Evolutionary conservation across 2,888 invertebrate genomes (phyloP).

Genomic region (Synanthedon andrenaeformis): DNA sequence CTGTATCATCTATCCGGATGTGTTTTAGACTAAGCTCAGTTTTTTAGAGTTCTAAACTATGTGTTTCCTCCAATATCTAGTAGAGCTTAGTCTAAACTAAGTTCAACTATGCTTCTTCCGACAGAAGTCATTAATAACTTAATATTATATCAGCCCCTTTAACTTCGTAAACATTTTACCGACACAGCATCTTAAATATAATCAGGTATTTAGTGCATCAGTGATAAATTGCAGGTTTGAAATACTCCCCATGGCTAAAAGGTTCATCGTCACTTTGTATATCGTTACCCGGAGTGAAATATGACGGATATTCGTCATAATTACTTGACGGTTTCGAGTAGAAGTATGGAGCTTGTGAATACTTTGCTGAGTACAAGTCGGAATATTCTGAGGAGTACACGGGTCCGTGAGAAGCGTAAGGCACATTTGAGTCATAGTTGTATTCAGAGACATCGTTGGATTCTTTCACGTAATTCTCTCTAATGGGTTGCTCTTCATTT

Average conservation of each 20-base stretch:
- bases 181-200: too few relatives aligned
- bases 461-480: neutral
- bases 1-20: too few relatives aligned
- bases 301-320: conserved; percentile 6
- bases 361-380: neutral
- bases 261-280: conserved; percentile 14
- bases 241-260: conserved; percentile 34
- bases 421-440: neutral
- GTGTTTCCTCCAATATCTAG: too few relatives aligned
- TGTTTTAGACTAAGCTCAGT: too few relatives aligned
- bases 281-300: conserved; percentile 39
- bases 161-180: too few relatives aligned
- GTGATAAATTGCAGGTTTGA: conserved; percentile 21
- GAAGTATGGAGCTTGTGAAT: neutral
- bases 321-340: neutral
- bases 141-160: too few relatives aligned
- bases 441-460: neutral
- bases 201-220: neutral
- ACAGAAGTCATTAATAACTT: too few relatives aligned
- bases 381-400: neutral
- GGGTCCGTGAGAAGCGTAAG: neutral
- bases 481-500: neutral
- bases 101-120: too few relatives aligned
- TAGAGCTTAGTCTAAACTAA: too few relatives aligned
- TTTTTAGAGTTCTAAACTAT: too few relatives aligned